These are phyloP conservation scores for Nematostella vectensis DNA, from an alignment of 92 coral and sea anemone species.

Conservation along the genomic window DNA sequence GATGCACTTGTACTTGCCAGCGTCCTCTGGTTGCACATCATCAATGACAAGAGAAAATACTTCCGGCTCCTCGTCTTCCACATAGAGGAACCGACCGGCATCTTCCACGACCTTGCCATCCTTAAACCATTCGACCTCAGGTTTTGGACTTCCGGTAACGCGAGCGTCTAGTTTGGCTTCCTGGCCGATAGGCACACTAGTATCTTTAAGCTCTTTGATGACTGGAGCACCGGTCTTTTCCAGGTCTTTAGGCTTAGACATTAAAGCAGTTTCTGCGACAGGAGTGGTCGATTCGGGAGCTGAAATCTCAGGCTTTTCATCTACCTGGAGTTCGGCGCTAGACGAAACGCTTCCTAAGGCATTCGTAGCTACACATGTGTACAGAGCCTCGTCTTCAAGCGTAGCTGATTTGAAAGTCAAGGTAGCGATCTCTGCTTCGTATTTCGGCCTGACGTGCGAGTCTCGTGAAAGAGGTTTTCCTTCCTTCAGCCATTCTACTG, in stretches of 20 bases:
- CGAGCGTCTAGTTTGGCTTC: slow-evolving; percentile 73
- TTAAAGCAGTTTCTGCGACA: slow-evolving; percentile 18
- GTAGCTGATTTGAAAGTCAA: slow-evolving; percentile 44
- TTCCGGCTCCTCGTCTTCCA: slow-evolving; percentile 74
- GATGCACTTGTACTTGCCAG: slow-evolving; percentile 79
- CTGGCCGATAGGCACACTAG: slow-evolving; percentile 33
- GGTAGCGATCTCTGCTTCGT: slow-evolving; percentile 45
- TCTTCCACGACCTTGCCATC: slow-evolving; percentile 72
- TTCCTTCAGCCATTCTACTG: slow-evolving; percentile 81
- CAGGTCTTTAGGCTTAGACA: slow-evolving; percentile 28
- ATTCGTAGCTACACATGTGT: slow-evolving; percentile 77
- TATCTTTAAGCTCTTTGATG: slow-evolving; percentile 38
- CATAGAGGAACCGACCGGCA: slow-evolving; percentile 70
- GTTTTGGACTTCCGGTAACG: slow-evolving; percentile 63
- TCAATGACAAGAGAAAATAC: slow-evolving; percentile 82
- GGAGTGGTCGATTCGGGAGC: slow-evolving; percentile 39
- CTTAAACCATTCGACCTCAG: slow-evolving; percentile 88
- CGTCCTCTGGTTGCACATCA: slow-evolving; percentile 69
- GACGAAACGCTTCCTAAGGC: slow-evolving; percentile 61
- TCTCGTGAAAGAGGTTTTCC: slow-evolving; percentile 45
- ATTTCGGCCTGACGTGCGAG: slow-evolving; percentile 42
- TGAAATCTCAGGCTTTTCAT: slow-evolving; percentile 63
- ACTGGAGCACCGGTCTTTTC: slow-evolving; percentile 53
- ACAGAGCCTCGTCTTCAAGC: slow-evolving; percentile 80
- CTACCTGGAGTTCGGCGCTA: slow-evolving; percentile 64